Percentiles rank a stretch among this genome's conserved stretches.
Conservation (phyloP, 2,888 invertebrate genomes). For the Chydorus sphaericus region DNA sequence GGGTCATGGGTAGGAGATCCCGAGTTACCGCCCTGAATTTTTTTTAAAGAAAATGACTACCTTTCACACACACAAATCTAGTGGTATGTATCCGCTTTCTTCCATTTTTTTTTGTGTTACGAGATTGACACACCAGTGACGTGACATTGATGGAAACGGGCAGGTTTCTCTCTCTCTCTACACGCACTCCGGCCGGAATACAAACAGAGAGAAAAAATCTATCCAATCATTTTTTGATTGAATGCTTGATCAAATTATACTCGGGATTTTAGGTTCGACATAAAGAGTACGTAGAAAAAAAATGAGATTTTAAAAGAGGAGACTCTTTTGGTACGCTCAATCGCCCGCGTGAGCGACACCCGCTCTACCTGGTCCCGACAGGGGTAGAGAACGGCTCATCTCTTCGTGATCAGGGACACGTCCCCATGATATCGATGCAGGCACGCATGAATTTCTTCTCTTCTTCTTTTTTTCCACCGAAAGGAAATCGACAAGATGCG, state of each 20-base stretch:
- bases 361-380: slow-evolving; percentile 1
- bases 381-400: too few relatives aligned
- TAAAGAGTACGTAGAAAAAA: neutral
- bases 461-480: too few relatives aligned
- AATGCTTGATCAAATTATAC: neutral
- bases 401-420: too few relatives aligned
- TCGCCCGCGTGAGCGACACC: slow-evolving; percentile 6
- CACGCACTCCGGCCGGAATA: neutral
- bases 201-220: neutral
- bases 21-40: too few relatives aligned
- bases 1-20: too few relatives aligned
- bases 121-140: neutral
- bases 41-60: too few relatives aligned
- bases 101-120: too few relatives aligned
- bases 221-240: neutral
- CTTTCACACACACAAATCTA: too few relatives aligned
- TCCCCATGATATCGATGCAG: too few relatives aligned
- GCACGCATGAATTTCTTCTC: neutral
- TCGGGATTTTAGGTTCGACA: neutral
- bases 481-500: neutral
- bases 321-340: slow-evolving; percentile 4
- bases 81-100: too few relatives aligned
- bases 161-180: neutral
- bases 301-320: neutral
- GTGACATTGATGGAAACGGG: slow-evolving; percentile 7